Conservation (phyloP, 2,797 vertebrate species). For the Myripristis murdjan region DNA sequence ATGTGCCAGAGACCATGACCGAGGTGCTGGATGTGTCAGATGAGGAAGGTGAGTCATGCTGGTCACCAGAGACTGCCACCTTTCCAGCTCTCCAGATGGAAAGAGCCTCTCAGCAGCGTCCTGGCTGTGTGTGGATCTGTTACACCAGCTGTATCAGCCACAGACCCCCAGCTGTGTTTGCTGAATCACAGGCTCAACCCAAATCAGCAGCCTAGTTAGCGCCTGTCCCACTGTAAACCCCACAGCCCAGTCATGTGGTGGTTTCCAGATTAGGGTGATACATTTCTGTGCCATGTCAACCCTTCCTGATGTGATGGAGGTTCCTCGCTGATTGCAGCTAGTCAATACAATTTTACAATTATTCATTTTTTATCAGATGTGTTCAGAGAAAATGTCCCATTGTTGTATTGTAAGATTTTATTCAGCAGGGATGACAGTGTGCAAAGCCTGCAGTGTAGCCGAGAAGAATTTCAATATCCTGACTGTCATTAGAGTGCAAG, state of each 20-base stretch:
- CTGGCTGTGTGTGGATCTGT: not conserved
- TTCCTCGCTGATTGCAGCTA: too few relatives aligned
- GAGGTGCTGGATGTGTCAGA: constrained; percentile 98
- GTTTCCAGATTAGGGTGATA: too few relatives aligned
- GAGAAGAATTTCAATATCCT: too few relatives aligned
- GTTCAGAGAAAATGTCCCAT: too few relatives aligned
- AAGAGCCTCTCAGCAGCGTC: not conserved
- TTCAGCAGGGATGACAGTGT: too few relatives aligned
- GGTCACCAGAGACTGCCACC: not conserved
- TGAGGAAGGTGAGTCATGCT: constrained; percentile 92
- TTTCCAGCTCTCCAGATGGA: not conserved
- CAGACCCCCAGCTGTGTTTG: not conserved
- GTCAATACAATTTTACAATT: too few relatives aligned
- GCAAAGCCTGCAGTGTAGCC: too few relatives aligned
- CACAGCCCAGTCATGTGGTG: not conserved
- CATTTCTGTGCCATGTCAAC: too few relatives aligned
- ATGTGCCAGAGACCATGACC: constrained; percentile 98
- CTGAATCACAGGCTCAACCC: not conserved
- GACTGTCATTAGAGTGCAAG: too few relatives aligned
- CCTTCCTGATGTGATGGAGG: too few relatives aligned
- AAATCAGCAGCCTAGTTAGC: not conserved
- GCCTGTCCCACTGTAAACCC: not conserved
- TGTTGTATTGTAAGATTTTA: too few relatives aligned
- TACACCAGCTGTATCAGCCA: not conserved
- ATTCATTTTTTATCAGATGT: too few relatives aligned